Evolutionary conservation across 2,797 vertebrate species (phyloP).

Genomic region (Brachyrhaphis roseni): DNA sequence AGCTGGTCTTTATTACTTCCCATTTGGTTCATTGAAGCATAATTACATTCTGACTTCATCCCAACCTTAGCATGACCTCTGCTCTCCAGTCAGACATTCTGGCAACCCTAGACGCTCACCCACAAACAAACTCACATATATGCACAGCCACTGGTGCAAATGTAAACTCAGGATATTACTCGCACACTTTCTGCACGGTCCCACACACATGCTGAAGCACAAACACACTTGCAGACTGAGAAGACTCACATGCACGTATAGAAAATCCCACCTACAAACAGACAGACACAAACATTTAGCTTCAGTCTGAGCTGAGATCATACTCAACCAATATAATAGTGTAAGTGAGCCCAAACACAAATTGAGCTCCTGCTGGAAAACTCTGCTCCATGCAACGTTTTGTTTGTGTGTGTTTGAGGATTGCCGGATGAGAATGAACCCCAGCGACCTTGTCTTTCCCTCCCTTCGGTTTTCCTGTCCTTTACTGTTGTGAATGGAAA

Average conservation of each 20-base stretch:
- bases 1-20: slow-evolving; percentile 88
- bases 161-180: slow-evolving; percentile 29
- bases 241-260: slow-evolving; percentile 24
- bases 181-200: slow-evolving; percentile 29
- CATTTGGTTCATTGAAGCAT: slow-evolving; percentile 87
- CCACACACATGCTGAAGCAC: slow-evolving; percentile 33
- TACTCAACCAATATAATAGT: slow-evolving; percentile 75
- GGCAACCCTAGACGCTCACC: slow-evolving; percentile 59
- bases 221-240: slow-evolving; percentile 26
- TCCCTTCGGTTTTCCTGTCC: slow-evolving; percentile 66
- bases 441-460: slow-evolving; percentile 63
- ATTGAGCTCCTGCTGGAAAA: slow-evolving; percentile 79
- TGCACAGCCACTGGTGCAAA: slow-evolving; percentile 14
- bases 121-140: slow-evolving; percentile 22
- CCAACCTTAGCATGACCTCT: slow-evolving; percentile 85
- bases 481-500: slow-evolving; percentile 77
- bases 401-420: slow-evolving; percentile 60
- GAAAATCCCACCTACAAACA: slow-evolving; percentile 68
- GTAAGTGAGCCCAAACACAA: slow-evolving; percentile 82
- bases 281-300: slow-evolving; percentile 70
- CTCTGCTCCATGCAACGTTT: slow-evolving; percentile 63
- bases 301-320: slow-evolving; percentile 80
- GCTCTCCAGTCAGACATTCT: slow-evolving; percentile 78
- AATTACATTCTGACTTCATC: slow-evolving; percentile 90
- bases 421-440: slow-evolving; percentile 72